phyloP scores from a whole-genome alignment of 2,797 vertebrate species.

The Pantherophis alleghaniensis region DNA sequence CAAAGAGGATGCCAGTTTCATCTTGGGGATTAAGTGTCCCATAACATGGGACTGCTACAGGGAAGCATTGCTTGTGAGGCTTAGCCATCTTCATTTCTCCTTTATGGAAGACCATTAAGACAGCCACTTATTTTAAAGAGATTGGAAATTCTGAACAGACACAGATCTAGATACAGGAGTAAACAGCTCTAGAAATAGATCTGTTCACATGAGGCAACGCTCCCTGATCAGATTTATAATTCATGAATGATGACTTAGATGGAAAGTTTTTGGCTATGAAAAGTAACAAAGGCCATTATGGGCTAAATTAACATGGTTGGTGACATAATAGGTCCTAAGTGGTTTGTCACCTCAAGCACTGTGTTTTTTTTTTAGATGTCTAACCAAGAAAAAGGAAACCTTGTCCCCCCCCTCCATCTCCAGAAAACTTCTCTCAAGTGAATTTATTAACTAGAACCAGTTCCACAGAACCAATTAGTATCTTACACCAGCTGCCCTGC shows the following conservation, averaged over 20 bases:
- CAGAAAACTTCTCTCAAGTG: conserved; percentile 65
- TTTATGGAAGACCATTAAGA: neutral
- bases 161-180: neutral
- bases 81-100: neutral
- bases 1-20: neutral
- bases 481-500: conserved; percentile 74
- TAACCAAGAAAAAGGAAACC: conserved; percentile 40
- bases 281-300: conserved; percentile 28
- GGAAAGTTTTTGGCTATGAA: conserved; percentile 41
- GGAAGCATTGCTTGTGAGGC: neutral
- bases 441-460: conserved; percentile 81
- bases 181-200: conserved; percentile 30
- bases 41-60: neutral
- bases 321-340: conserved; percentile 56
- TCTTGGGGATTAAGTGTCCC: neutral
- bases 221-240: conserved; percentile 4
- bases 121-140: neutral
- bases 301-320: conserved; percentile 59
- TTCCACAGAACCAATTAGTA: conserved; percentile 83
- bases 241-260: conserved; percentile 36
- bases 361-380: conserved; percentile 67
- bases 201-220: conserved; percentile 37
- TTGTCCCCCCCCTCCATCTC: neutral
- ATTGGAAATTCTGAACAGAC: neutral
- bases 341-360: conserved; percentile 67